Conservation (phyloP, 2,797 vertebrate genomes). For the Anomalospiza imberbis region DNA sequence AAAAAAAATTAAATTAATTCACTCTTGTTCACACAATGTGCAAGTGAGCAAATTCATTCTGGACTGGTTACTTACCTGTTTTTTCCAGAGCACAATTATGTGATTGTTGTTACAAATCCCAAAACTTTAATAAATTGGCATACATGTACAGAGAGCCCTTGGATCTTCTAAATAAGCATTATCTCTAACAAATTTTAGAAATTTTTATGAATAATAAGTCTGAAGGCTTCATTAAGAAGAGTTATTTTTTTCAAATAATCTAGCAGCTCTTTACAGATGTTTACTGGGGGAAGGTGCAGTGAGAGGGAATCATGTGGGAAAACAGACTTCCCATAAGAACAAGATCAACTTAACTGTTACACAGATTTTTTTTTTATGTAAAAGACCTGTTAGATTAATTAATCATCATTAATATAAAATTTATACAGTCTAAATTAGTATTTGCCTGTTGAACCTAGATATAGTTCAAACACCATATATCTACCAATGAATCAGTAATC, state of each 20-base stretch:
- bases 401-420: background rate
- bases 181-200: background rate
- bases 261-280: background rate
- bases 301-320: background rate
- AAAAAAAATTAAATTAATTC: background rate
- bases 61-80: background rate
- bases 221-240: background rate
- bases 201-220: background rate
- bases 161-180: background rate
- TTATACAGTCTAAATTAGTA: background rate
- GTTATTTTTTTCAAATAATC: background rate
- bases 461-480: background rate
- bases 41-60: background rate
- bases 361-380: background rate
- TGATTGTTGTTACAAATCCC: background rate
- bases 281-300: background rate
- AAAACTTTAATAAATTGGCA: background rate
- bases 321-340: background rate
- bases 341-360: background rate
- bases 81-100: background rate
- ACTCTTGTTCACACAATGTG: background rate
- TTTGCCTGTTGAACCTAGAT: background rate
- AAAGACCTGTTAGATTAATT: background rate
- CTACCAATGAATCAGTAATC: background rate
- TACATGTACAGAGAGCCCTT: rapidly evolving